Percentiles rank a stretch among this genome's conserved stretches.
Conservation (phyloP, 1,140 invertebrate genomes). For the Oryzaephilus surinamensis region DNA sequence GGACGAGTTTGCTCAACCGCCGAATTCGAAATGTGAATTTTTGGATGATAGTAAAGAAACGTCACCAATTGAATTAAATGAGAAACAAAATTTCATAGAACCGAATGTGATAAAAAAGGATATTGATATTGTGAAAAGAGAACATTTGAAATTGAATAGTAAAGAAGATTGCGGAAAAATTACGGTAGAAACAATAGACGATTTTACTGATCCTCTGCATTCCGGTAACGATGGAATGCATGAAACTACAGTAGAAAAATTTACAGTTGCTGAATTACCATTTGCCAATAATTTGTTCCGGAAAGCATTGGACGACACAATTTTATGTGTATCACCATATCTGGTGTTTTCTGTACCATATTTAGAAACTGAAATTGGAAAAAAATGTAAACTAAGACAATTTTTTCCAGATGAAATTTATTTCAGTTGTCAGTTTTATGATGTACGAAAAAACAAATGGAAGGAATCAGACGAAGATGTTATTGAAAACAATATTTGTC, state of each 20-base stretch:
- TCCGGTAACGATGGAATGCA: conserved; percentile 40
- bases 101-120: background rate
- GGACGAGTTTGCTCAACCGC: conserved; percentile 45
- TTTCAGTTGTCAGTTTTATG: conserved; percentile 50
- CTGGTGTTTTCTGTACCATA: conserved; percentile 77
- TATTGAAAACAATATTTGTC: background rate
- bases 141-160: background rate
- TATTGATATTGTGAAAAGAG: background rate
- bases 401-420: conserved; percentile 76
- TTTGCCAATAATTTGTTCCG: conserved; percentile 55
- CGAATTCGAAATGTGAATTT: conserved; percentile 34
- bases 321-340: conserved; percentile 79
- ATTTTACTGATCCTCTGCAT: conserved; percentile 68
- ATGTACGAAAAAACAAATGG: background rate
- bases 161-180: conserved; percentile 9
- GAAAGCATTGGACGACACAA: conserved; percentile 59
- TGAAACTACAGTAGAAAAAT: conserved; percentile 18
- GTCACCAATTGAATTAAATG: conserved; percentile 21
- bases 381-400: conserved; percentile 60
- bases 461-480: background rate
- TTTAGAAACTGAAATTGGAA: conserved; percentile 73
- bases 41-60: conserved; percentile 28
- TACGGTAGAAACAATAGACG: conserved; percentile 22
- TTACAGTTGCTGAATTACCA: conserved; percentile 49
- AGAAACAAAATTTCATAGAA: background rate